These are phyloP conservation scores for Addax nasomaculatus DNA, from an alignment of 2,113 vertebrate species.

Conservation along the genomic window DNA sequence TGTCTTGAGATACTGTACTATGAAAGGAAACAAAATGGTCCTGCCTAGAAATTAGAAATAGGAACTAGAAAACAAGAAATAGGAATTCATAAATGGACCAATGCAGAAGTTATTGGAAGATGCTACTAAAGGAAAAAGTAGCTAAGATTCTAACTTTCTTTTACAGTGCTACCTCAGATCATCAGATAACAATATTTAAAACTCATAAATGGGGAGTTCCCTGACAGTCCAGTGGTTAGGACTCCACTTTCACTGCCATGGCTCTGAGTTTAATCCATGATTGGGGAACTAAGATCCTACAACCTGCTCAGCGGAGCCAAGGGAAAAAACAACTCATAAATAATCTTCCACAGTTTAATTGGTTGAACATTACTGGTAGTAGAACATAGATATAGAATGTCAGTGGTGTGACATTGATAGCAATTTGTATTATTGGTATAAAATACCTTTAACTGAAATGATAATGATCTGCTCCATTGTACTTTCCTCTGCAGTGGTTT, in stretches of 20 bases:
- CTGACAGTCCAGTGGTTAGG: not conserved
- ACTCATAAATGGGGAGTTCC: not conserved
- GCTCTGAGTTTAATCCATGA: not conserved
- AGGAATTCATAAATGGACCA: not conserved
- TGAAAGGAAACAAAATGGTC: not conserved
- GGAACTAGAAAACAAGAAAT: not conserved
- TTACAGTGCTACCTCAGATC: not conserved
- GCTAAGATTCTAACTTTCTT: not conserved
- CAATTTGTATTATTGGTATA: not conserved
- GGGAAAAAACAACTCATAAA: not conserved
- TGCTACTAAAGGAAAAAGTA: not conserved
- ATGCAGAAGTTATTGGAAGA: not conserved
- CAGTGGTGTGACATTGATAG: not conserved
- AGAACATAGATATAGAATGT: not conserved
- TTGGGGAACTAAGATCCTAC: not conserved
- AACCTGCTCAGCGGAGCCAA: not conserved
- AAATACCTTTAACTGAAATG: not conserved
- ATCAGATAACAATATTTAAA: not conserved
- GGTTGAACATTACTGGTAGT: not conserved
- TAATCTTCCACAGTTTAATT: not conserved
- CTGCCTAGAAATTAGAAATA: not conserved
- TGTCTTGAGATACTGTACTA: not conserved
- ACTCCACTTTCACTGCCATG: not conserved
- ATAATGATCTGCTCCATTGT: not conserved
- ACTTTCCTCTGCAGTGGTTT: conserved; percentile 79